Conservation (phyloP, 1,140 invertebrate genomes). For the Macrobrachium rosenbergii region DNA sequence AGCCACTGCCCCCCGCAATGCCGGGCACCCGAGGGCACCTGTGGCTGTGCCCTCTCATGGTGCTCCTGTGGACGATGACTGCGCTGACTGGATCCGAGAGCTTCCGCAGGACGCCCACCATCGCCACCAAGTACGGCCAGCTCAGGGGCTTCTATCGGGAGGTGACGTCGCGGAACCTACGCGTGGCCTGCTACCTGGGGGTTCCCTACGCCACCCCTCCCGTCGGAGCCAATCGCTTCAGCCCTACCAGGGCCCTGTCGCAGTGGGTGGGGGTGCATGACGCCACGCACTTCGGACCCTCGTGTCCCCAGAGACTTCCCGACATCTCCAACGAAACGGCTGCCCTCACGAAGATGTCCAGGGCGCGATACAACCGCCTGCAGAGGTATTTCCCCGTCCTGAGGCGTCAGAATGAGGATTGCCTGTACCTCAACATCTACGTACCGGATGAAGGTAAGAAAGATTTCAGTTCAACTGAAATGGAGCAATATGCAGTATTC, state of each 20-base stretch:
- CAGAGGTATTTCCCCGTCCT: constrained; percentile 33
- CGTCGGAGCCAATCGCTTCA: constrained; percentile 50
- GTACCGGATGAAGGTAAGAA: constrained; percentile 49
- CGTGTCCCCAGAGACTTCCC: constrained; percentile 45
- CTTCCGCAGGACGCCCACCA: constrained; percentile 31
- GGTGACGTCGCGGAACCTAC: constrained; percentile 69
- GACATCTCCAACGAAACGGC: constrained; percentile 69
- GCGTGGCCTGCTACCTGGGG: constrained; percentile 46
- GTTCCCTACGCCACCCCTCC: constrained; percentile 47
- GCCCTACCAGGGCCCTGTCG: constrained; percentile 43
- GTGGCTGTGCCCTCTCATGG: no score
- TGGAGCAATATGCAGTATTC: not conserved
- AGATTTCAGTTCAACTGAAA: no score
- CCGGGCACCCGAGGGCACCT: no score
- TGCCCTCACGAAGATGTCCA: constrained; percentile 33
- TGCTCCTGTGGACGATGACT: no score
- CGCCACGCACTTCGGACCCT: constrained; percentile 39
- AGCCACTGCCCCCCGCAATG: no score
- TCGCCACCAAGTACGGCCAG: constrained; percentile 42
- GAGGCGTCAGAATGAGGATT: constrained; percentile 40
- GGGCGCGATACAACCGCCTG: constrained; percentile 21
- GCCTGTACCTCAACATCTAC: constrained; percentile 53
- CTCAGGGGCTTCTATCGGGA: constrained; percentile 35
- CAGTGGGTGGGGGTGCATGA: constrained; percentile 52
- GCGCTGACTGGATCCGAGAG: not conserved